Percentiles rank a stretch among this genome's conserved stretches.
Conservation (phyloP, 1,140 invertebrate genomes). For the Globodera ellingtonae region DNA sequence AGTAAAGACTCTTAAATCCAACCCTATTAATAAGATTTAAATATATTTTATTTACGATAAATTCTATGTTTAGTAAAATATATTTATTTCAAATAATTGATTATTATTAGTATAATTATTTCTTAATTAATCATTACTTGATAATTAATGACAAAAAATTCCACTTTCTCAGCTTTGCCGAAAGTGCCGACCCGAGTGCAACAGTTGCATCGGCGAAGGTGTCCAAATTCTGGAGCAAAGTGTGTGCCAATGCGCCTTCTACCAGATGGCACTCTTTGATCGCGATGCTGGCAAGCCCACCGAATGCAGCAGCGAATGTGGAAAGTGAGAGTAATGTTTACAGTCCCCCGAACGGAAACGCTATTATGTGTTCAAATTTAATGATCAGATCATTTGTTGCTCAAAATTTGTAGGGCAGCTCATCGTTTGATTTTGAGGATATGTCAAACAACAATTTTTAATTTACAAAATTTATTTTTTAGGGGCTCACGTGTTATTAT, state of each 20-base stretch:
- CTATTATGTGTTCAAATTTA: background rate
- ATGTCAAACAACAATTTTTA: no score
- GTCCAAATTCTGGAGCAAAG: constrained; percentile 1
- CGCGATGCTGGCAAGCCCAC: constrained; percentile 1
- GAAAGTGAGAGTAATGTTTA: constrained; percentile 31
- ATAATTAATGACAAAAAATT: background rate
- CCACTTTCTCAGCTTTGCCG: constrained; percentile 37
- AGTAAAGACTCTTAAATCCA: no score
- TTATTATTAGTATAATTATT: no score
- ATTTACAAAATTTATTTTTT: no score
- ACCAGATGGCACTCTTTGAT: constrained; percentile 3
- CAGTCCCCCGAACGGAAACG: constrained; percentile 4
- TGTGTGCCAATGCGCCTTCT: constrained; percentile 38
- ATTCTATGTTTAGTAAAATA: no score
- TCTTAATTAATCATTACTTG: no score
- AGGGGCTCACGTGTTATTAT: background rate
- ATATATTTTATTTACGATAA: background rate
- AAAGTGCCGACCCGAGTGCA: constrained; percentile 45
- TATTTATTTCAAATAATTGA: no score
- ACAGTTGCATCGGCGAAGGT: constrained; percentile 27
- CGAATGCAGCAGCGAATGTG: constrained; percentile 40
- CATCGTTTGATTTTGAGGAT: no score
- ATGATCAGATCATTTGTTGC: background rate
- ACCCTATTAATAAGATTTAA: background rate
- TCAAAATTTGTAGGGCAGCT: no score